Percentiles rank a stretch among this genome's conserved stretches.
These are phyloP conservation scores for Drosophila lutescens DNA, from an alignment of 2,888 invertebrate genomes.

Conservation along the genomic window DNA sequence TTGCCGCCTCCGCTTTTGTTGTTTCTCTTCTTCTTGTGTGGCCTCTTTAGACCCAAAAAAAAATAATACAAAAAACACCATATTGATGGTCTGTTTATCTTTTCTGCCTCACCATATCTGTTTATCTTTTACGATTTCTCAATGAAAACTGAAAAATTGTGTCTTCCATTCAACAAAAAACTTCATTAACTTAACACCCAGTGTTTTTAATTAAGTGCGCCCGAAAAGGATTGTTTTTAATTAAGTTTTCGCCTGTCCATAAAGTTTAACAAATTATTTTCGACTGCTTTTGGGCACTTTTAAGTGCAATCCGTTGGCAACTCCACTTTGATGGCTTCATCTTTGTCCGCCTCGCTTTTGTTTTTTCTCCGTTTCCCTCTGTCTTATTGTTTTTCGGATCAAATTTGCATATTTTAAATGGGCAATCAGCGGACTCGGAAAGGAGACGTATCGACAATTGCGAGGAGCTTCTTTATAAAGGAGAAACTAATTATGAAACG, in stretches of 20 bases:
- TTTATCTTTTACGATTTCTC: constrained; percentile 47
- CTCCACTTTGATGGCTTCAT: constrained; percentile 71
- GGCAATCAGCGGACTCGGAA: constrained; percentile 42
- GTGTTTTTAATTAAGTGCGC: constrained; percentile 66
- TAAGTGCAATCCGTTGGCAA: constrained; percentile 45
- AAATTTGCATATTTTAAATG: constrained; percentile 52
- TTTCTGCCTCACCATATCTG: constrained; percentile 41
- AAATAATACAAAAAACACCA: constrained; percentile 16
- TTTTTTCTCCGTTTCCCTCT: constrained; percentile 2
- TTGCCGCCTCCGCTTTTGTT: constrained; percentile 50
- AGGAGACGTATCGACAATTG: constrained; percentile 42
- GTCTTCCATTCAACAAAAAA: constrained; percentile 70
- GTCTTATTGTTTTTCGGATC: constrained; percentile 17
- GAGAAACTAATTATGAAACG: constrained; percentile 35
- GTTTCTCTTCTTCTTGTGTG: constrained; percentile 64
- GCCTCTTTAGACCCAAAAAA: constrained; percentile 58
- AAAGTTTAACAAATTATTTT: constrained; percentile 62
- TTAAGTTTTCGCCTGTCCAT: constrained; percentile 75
- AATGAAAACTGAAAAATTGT: constrained; percentile 73
- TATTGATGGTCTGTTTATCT: constrained; percentile 77
- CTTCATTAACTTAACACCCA: constrained; percentile 60
- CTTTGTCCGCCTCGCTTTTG: constrained; percentile 25
- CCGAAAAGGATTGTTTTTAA: constrained; percentile 73
- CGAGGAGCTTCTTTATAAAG: constrained; percentile 40
- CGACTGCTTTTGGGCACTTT: constrained; percentile 39